Evolutionary conservation across 2,113 vertebrate species (phyloP).

Genomic region (Isurus oxyrinchus): DNA sequence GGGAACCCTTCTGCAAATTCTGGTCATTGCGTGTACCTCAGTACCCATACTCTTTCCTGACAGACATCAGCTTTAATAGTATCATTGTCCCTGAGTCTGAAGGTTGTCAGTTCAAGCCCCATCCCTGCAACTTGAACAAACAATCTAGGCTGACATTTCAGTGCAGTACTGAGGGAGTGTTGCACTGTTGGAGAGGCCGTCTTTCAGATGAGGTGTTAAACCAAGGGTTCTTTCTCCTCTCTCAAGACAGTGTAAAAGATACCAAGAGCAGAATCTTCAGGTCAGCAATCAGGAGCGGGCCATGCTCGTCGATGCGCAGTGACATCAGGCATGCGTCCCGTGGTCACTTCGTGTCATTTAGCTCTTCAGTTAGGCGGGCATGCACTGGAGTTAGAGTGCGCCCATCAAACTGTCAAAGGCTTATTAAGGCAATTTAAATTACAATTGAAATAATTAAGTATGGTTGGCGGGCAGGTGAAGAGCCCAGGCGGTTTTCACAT

Average conservation of each 20-base stretch:
- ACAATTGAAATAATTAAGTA: too few relatives aligned
- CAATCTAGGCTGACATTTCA: neutral
- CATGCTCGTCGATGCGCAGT: too few relatives aligned
- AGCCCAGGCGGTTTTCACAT: too few relatives aligned
- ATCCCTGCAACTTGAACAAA: neutral
- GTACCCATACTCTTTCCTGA: neutral
- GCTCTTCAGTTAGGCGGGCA: too few relatives aligned
- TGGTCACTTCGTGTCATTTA: too few relatives aligned
- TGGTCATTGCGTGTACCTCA: neutral
- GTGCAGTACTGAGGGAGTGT: neutral
- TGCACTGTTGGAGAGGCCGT: neutral
- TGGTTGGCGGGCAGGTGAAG: too few relatives aligned
- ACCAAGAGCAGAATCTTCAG: too few relatives aligned
- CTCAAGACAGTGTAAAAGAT: neutral
- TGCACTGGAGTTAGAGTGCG: too few relatives aligned
- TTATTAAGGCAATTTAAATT: too few relatives aligned
- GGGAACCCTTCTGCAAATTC: neutral
- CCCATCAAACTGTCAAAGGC: too few relatives aligned
- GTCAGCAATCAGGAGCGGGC: too few relatives aligned
- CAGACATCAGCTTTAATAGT: neutral
- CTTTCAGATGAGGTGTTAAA: neutral
- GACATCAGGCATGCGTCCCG: too few relatives aligned
- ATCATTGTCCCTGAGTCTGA: neutral
- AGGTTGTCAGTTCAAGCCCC: neutral
- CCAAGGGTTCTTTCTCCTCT: neutral